phyloP scores from a whole-genome alignment of 2,797 vertebrate genomes.

The Acanthis flammea region DNA sequence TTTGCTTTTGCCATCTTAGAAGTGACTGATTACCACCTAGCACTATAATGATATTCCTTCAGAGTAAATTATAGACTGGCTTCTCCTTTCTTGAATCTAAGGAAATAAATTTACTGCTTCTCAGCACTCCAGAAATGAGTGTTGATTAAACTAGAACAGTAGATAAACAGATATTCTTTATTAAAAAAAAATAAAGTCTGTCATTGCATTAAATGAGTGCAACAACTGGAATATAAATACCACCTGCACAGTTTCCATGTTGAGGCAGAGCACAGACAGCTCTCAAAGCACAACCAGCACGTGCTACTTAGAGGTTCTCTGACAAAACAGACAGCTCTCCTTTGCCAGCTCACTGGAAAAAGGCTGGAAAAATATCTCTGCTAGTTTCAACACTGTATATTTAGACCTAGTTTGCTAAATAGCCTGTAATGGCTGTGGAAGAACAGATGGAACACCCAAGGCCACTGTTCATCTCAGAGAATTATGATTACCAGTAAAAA shows the following conservation, averaged over 20 bases:
- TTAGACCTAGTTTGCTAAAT: neutral
- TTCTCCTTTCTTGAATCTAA: slow-evolving; percentile 25
- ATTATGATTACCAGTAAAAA: neutral
- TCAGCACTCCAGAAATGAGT: slow-evolving; percentile 26
- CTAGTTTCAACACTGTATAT: neutral
- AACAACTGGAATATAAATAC: neutral
- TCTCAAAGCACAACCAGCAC: neutral
- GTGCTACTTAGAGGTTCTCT: neutral
- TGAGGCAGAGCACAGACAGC: neutral
- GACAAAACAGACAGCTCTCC: neutral
- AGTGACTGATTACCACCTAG: slow-evolving; percentile 40
- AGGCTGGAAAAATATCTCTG: neutral
- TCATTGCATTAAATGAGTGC: neutral
- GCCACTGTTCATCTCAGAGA: neutral
- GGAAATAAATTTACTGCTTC: slow-evolving; percentile 38
- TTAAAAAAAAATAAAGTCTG: neutral
- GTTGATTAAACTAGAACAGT: neutral
- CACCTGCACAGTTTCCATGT: neutral
- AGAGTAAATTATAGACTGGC: slow-evolving; percentile 58
- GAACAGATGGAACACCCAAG: neutral
- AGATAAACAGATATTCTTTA: neutral
- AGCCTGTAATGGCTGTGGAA: neutral
- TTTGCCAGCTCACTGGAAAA: neutral
- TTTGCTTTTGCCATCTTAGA: neutral
- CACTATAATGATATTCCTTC: slow-evolving; percentile 42